A percentile compares a stretch with the other conserved stretches of the same genome.
Conservation (phyloP, 2,888 invertebrate genomes). For the Ochropacha duplaris region DNA sequence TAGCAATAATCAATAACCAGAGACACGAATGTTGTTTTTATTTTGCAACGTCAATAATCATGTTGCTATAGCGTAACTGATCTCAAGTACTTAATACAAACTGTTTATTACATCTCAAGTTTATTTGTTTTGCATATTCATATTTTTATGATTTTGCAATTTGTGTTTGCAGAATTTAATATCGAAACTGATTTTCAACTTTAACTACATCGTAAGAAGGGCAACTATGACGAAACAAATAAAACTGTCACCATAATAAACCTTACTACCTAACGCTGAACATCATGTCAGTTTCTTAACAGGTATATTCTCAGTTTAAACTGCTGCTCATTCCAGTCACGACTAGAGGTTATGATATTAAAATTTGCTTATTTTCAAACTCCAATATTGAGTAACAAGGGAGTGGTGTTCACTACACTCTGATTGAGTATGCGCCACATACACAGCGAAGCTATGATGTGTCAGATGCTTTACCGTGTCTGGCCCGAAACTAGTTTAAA, state of each 20-base stretch:
- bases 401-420: slow-evolving; percentile 43
- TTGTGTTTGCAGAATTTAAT: neutral
- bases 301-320: slow-evolving; percentile 8
- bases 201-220: too few species aligned
- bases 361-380: slow-evolving; percentile 65
- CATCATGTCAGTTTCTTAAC: neutral
- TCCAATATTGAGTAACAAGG: slow-evolving; percentile 57
- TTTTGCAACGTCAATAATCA: neutral
- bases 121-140: neutral
- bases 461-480: too few species aligned
- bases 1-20: neutral
- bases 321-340: slow-evolving; percentile 50
- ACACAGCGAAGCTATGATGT: neutral
- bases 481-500: too few species aligned
- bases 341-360: slow-evolving; percentile 65
- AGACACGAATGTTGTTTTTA: neutral
- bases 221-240: neutral
- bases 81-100: neutral
- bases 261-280: neutral
- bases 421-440: neutral
- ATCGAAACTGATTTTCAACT: too few species aligned
- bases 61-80: neutral
- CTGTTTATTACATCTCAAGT: neutral
- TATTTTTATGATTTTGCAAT: neutral
- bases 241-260: neutral